Percentiles rank a stretch among this genome's conserved stretches.
These are phyloP conservation scores for Spicauda simplicius DNA, from an alignment of 2,888 invertebrate species.

Conservation along the genomic window DNA sequence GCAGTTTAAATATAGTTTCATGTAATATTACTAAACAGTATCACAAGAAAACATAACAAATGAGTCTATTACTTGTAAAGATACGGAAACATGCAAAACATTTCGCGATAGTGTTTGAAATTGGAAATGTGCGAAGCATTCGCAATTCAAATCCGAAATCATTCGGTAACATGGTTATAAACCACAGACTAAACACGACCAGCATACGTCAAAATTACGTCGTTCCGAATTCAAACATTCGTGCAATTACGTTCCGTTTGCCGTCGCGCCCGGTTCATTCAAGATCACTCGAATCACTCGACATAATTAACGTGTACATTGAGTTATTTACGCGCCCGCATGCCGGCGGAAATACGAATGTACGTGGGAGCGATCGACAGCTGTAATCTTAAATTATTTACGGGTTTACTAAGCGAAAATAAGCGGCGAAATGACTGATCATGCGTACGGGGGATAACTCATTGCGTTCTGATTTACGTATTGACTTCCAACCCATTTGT, in stretches of 20 bases:
- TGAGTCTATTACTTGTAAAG: no score
- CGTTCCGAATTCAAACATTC: constrained; percentile 63
- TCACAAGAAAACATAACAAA: no score
- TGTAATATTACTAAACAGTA: no score
- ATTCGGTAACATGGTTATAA: constrained; percentile 32
- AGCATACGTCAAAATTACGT: constrained; percentile 45
- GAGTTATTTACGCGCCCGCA: constrained; percentile 82
- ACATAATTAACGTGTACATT: constrained; percentile 76
- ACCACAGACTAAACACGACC: constrained; percentile 39
- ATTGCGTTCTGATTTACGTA: constrained; percentile 13
- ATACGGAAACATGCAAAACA: no score
- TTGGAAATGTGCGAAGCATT: constrained; percentile 16
- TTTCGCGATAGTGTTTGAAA: neutral
- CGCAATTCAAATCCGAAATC: constrained; percentile 33
- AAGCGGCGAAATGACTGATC: constrained; percentile 34
- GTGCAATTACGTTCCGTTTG: constrained; percentile 65
- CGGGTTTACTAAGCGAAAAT: constrained; percentile 46
- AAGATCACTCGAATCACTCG: constrained; percentile 65
- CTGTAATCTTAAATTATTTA: constrained; percentile 58
- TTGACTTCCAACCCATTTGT: constrained; percentile 1
- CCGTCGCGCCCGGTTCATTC: constrained; percentile 59
- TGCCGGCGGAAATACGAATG: constrained; percentile 58
- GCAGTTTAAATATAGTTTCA: no score
- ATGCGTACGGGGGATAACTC: constrained; percentile 19
- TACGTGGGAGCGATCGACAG: constrained; percentile 61